These are phyloP conservation scores for Tichodroma muraria DNA, from an alignment of 2,113 vertebrate species.

Conservation along the genomic window DNA sequence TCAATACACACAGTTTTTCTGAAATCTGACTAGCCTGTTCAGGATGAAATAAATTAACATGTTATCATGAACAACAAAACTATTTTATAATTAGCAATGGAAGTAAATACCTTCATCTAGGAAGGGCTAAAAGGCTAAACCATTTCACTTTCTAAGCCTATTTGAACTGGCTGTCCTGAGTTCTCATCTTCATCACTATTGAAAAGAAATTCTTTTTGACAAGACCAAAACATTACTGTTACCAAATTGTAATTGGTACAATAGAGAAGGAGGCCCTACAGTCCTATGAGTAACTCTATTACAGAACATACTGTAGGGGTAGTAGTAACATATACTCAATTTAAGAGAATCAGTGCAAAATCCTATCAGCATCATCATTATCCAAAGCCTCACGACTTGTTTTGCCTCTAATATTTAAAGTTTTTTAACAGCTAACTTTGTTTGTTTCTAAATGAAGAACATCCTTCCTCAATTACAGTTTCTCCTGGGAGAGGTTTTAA, in stretches of 20 bases:
- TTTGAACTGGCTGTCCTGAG: background rate
- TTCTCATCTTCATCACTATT: background rate
- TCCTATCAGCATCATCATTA: background rate
- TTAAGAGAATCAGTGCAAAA: background rate
- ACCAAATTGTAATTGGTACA: background rate
- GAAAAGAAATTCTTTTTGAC: background rate
- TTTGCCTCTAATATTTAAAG: background rate
- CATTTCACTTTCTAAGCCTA: background rate
- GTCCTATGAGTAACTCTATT: background rate
- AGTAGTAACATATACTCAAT: background rate
- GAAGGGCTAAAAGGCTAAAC: background rate
- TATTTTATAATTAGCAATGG: background rate
- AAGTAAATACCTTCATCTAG: background rate
- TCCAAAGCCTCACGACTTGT: background rate
- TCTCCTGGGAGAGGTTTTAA: constrained; percentile 96
- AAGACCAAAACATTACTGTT: background rate
- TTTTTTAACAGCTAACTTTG: constrained; percentile 14
- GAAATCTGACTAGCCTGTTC: background rate
- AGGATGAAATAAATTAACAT: background rate
- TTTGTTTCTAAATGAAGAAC: constrained; percentile 38
- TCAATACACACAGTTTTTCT: background rate
- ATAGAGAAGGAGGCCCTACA: background rate
- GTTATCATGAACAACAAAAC: background rate
- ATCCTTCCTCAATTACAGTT: constrained; percentile 74
- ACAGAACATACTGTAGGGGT: background rate